phyloP scores from a whole-genome alignment of 2,797 vertebrate species.

The Falco rusticolus region DNA sequence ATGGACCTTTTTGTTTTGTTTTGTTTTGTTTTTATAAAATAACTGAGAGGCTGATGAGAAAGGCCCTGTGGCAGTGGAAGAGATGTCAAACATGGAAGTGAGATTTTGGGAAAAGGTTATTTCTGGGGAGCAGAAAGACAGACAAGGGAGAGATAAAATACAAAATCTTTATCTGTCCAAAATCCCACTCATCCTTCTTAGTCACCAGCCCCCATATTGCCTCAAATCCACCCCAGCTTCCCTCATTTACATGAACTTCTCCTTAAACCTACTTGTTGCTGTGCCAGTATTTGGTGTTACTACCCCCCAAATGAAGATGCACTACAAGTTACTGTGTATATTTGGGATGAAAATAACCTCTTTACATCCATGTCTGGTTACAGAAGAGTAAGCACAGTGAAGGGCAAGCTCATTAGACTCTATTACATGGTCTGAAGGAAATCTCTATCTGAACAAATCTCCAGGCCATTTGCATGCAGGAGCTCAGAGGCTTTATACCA shows the following conservation, averaged over 20 bases:
- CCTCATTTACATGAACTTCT: background rate
- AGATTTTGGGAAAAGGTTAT: background rate
- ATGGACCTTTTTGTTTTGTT: background rate
- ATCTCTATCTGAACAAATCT: background rate
- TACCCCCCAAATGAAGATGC: background rate
- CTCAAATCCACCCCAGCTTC: background rate
- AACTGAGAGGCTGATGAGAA: background rate
- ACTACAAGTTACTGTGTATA: background rate
- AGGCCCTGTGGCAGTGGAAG: background rate
- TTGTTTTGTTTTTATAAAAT: background rate
- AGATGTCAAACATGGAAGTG: background rate
- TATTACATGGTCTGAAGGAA: background rate
- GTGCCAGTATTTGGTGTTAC: background rate
- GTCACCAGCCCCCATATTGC: accelerated
- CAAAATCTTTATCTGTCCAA: background rate
- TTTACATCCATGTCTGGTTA: background rate
- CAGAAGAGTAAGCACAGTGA: background rate
- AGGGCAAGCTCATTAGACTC: background rate
- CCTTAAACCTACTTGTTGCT: background rate
- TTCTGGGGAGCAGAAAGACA: background rate
- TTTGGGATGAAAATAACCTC: background rate
- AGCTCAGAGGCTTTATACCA: background rate
- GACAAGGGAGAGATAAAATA: background rate
- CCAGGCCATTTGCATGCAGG: background rate
- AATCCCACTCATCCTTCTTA: background rate